Evolutionary conservation across 2,888 invertebrate genomes (phyloP).

Genomic region (Mythimna lalbum): DNA sequence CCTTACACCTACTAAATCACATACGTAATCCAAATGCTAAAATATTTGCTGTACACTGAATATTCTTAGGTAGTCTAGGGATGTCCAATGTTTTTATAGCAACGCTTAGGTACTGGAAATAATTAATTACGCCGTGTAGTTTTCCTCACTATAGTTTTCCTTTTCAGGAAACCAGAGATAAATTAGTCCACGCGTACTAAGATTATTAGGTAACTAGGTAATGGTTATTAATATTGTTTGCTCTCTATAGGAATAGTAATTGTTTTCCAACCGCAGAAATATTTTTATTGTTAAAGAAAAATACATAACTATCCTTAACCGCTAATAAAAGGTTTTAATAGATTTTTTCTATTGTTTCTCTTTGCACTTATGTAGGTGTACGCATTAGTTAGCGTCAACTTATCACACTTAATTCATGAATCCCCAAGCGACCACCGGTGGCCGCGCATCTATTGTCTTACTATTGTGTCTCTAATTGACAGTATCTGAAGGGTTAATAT

Average conservation of each 20-base stretch:
- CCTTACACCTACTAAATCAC: not conserved
- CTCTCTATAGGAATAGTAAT: not conserved
- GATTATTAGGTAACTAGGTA: not conserved
- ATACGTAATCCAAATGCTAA: not conserved
- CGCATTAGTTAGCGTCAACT: no score
- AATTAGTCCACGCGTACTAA: constrained; percentile 4
- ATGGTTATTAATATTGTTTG: constrained; percentile 14
- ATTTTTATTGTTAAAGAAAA: not conserved
- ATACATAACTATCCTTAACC: not conserved
- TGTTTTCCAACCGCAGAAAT: constrained; percentile 17
- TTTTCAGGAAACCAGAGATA: constrained; percentile 7
- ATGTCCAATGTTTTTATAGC: constrained; percentile 17
- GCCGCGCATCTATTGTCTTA: no score
- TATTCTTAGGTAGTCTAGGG: not conserved
- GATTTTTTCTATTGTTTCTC: no score
- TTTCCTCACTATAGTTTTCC: constrained; percentile 45
- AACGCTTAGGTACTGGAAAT: not conserved
- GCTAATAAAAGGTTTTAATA: not conserved
- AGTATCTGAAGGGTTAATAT: no score
- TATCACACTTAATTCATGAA: no score
- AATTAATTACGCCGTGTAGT: constrained; percentile 45
- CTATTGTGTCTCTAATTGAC: no score
- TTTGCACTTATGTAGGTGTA: no score
- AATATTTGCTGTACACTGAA: constrained; percentile 2
- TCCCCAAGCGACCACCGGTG: no score